Evolutionary conservation across 2,888 invertebrate species (phyloP), one percentile per base, ranked within the genome.

Genomic region (Melanotus villosus): DNA sequence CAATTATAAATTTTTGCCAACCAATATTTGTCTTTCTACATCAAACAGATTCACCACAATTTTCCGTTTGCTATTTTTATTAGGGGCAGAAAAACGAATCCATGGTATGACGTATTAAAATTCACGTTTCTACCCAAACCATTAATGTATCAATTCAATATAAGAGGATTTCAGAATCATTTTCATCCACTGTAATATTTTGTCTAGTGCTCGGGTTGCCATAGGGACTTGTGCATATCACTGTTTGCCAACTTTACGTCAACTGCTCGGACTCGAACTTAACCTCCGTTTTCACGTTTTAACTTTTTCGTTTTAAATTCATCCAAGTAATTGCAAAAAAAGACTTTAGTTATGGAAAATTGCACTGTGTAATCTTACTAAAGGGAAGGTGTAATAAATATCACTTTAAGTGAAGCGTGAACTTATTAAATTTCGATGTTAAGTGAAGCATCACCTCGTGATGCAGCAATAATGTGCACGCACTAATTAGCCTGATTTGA

Each of bases 401-500:
- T 26, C 26, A 26, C 26, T 3, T 26, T 7, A 26, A 26, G 26
- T 26, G 18, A 9, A 41, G 16, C 14, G 18, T 14, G 12, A 34
- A n/a, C 4, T 32, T 5, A 10, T 32, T 12, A 12, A 12, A 12
- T 34, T 34, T 34, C 34, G 7, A 3, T 34, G 2, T n/a, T 12
- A 34, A n/a, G 34, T n/a, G n/a, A n/a, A n/a, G n/a, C n/a, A n/a
- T n/a, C 7, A 18, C n/a, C 6, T 23, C 9, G 12, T 18, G 12
- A 34, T 47, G 63, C 57, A 65, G 23, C 34, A 47, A 30, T 41
- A 57, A 57, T 54, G 45, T 65, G 32, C 45, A 65, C 65, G 65
- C 57, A 56, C 76, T 78, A 77, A 79, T 81, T 80, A 78, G 77
- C 74, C 72, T 74, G 77, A 77, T 78, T 76, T 76, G 66, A 73